These are phyloP conservation scores for Drosophila suboccidentalis DNA, from an alignment of 2,888 invertebrate species.

Conservation along the genomic window DNA sequence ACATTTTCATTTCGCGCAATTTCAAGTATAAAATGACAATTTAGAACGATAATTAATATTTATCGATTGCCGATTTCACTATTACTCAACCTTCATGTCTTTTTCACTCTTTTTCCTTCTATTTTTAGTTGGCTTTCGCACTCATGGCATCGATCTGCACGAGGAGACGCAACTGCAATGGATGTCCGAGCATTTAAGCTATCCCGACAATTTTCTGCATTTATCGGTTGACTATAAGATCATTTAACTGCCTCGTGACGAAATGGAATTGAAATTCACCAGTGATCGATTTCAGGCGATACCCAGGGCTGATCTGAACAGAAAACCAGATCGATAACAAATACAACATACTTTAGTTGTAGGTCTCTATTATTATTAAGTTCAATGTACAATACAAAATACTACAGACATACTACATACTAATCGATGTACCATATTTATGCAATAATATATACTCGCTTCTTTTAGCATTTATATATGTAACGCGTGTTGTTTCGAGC, in stretches of 20 bases:
- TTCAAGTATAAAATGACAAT: neutral
- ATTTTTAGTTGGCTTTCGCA: constrained; percentile 90
- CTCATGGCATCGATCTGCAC: constrained; percentile 96
- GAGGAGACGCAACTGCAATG: constrained; percentile 96
- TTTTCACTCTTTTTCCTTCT: constrained; percentile 15
- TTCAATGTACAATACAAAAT: constrained; percentile 44
- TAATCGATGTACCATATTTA: constrained; percentile 51
- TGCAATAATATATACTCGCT: constrained; percentile 42
- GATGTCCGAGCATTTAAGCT: constrained; percentile 98
- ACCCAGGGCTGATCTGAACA: constrained; percentile 40
- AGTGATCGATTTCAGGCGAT: constrained; percentile 23
- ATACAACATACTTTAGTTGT: constrained; percentile 24
- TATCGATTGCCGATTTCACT: neutral
- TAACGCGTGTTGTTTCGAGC: constrained; percentile 22
- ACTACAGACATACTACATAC: constrained; percentile 7
- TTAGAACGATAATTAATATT: neutral
- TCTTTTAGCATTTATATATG: constrained; percentile 22
- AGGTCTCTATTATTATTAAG: constrained; percentile 39
- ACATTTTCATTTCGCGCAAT: neutral
- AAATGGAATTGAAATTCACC: neutral
- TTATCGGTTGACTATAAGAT: constrained; percentile 87
- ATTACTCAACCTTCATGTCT: neutral
- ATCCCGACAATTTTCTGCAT: constrained; percentile 99
- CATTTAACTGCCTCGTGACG: constrained; percentile 43
- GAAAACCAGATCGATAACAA: constrained; percentile 38